phyloP scores from a whole-genome alignment of 2,888 invertebrate species.

The Eupithecia subfuscata region DNA sequence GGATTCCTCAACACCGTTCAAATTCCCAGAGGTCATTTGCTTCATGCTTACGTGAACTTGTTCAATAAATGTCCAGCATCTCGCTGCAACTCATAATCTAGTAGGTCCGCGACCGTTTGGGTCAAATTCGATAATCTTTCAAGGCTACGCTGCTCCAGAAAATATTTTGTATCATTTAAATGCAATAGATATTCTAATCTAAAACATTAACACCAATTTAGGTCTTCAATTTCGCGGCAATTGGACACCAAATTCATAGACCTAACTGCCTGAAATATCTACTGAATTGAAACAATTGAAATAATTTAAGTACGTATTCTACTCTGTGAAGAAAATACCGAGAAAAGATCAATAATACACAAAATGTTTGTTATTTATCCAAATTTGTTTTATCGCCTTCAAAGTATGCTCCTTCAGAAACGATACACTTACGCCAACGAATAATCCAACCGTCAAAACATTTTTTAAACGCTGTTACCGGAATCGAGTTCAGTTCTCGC shows the following conservation, averaged over 20 bases:
- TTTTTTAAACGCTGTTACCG: too few relatives aligned
- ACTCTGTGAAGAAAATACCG: too few relatives aligned
- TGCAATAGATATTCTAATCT: constrained; percentile 26
- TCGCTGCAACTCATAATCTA: neutral
- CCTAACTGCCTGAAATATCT: neutral
- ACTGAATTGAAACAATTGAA: too few relatives aligned
- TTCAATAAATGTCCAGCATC: neutral
- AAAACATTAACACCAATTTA: constrained; percentile 21
- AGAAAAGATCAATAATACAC: too few relatives aligned
- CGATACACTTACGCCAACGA: too few relatives aligned
- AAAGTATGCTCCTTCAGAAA: too few relatives aligned
- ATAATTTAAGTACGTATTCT: too few relatives aligned
- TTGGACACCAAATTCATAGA: constrained; percentile 7
- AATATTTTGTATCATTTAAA: constrained; percentile 25
- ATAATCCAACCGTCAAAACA: too few relatives aligned
- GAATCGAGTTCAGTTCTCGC: too few relatives aligned
- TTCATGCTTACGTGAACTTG: constrained; percentile 11
- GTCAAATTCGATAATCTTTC: neutral
- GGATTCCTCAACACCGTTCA: constrained; percentile 21
- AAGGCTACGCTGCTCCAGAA: neutral
- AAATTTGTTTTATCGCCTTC: too few relatives aligned
- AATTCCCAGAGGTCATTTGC: constrained; percentile 18
- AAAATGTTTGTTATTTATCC: too few relatives aligned
- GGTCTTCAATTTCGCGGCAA: constrained; percentile 29
- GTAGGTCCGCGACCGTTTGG: neutral